A percentile compares a stretch with the other conserved stretches of the same genome.
These are phyloP conservation scores for Ashinkailepas kermadecensis DNA, from an alignment of 2,888 invertebrate genomes.

Conservation along the genomic window DNA sequence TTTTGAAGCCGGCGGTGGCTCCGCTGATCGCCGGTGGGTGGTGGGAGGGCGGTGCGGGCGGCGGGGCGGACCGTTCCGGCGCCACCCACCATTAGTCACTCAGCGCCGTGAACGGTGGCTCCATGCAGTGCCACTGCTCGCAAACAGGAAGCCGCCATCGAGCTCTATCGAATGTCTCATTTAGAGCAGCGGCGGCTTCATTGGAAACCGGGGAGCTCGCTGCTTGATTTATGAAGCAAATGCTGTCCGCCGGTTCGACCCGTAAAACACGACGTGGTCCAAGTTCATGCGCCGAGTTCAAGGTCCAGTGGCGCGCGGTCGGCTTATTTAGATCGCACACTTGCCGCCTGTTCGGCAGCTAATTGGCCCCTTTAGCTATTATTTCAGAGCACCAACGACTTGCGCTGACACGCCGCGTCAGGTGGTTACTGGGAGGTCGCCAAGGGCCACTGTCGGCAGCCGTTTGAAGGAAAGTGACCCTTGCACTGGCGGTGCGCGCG, in stretches of 20 bases:
- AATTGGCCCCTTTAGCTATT: slow-evolving; percentile 6
- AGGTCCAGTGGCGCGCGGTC: background rate
- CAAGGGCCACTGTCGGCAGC: background rate
- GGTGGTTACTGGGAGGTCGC: background rate
- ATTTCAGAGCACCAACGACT: background rate
- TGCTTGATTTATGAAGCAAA: background rate
- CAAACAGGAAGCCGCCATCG: slow-evolving; percentile 10
- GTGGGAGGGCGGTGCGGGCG: too few relatives aligned
- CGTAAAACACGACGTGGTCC: background rate
- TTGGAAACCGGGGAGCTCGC: background rate
- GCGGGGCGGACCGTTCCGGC: too few relatives aligned
- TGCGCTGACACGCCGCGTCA: background rate
- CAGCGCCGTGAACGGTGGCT: background rate
- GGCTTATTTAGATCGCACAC: slow-evolving; percentile 15
- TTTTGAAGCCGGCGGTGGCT: too few relatives aligned
- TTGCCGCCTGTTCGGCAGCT: slow-evolving; percentile 11
- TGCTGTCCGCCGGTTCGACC: background rate
- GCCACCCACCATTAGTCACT: background rate
- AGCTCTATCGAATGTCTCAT: background rate
- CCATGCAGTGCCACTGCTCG: background rate
- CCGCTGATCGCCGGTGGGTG: too few relatives aligned
- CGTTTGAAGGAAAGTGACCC: background rate
- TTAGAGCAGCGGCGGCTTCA: background rate
- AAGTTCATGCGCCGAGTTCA: slow-evolving; percentile 1
- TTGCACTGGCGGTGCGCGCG: background rate